These are phyloP conservation scores for Melanerpes aurifrons DNA, from an alignment of 2,113 vertebrate species.

Conservation along the genomic window DNA sequence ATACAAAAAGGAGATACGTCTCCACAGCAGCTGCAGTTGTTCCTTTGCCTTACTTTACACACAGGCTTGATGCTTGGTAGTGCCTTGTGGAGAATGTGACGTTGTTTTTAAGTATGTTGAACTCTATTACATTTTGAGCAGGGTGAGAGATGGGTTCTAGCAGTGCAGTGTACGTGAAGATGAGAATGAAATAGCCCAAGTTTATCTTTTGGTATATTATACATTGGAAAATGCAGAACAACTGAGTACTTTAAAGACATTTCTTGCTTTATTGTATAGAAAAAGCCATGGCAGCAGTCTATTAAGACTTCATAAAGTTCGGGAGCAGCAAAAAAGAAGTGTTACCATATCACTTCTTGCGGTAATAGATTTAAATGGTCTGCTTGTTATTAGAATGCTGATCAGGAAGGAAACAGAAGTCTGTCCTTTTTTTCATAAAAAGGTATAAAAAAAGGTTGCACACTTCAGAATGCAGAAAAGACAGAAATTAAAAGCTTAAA, in stretches of 20 bases:
- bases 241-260: not conserved
- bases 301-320: conserved; percentile 53
- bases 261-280: conserved; percentile 18
- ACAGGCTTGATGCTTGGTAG: not conserved
- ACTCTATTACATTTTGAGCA: not conserved
- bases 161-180: not conserved
- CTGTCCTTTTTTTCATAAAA: conserved; percentile 82
- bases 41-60: not conserved
- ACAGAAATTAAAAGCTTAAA: conserved; percentile 73
- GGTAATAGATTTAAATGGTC: conserved; percentile 49
- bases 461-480: conserved; percentile 64
- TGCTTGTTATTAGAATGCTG: conserved; percentile 65
- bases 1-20: not conserved
- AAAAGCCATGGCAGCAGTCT: conserved; percentile 18
- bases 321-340: not conserved
- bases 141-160: not conserved
- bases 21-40: not conserved
- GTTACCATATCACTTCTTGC: not conserved
- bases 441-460: conserved; percentile 51
- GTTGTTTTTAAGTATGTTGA: not conserved
- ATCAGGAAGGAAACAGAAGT: conserved; percentile 77
- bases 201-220: not conserved
- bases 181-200: not conserved
- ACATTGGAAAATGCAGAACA: not conserved
- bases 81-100: not conserved